Evolutionary conservation across 2,888 invertebrate species (phyloP).

Genomic region (Digitonthophagus gazella): DNA sequence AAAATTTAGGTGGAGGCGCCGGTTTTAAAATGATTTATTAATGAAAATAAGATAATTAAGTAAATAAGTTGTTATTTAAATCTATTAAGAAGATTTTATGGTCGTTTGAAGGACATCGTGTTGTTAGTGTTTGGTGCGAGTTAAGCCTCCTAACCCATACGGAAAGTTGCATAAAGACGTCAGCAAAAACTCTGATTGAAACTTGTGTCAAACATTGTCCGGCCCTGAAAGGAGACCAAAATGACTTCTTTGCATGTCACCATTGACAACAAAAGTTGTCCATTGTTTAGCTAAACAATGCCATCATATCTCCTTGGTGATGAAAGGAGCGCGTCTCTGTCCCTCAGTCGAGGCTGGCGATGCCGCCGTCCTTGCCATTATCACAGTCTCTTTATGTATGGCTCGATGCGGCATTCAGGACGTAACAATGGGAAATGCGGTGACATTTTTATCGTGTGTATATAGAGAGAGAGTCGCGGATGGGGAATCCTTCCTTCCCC

Average conservation of each 20-base stretch:
- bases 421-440: slow-evolving; percentile 47
- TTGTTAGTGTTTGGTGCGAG: too few relatives aligned
- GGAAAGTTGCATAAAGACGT: slow-evolving; percentile 35
- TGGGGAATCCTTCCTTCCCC: slow-evolving; percentile 38
- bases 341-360: slow-evolving; percentile 30
- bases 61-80: neutral
- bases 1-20: slow-evolving; percentile 2
- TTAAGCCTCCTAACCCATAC: too few relatives aligned
- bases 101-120: slow-evolving; percentile 17
- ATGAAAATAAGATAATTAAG: neutral
- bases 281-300: slow-evolving; percentile 50
- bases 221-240: slow-evolving; percentile 45
- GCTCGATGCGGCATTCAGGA: slow-evolving; percentile 46
- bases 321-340: slow-evolving; percentile 41
- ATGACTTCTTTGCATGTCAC: slow-evolving; percentile 50
- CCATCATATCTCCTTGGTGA: slow-evolving; percentile 50
- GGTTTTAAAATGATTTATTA: neutral
- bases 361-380: slow-evolving; percentile 42
- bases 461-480: slow-evolving; percentile 38
- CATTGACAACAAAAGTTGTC: slow-evolving; percentile 50
- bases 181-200: slow-evolving; percentile 44
- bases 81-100: neutral
- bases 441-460: slow-evolving; percentile 48
- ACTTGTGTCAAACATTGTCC: slow-evolving; percentile 47
- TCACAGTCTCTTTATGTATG: slow-evolving; percentile 46